Conservation (phyloP, 2,113 vertebrate species). For the Trematocara macrostoma region DNA sequence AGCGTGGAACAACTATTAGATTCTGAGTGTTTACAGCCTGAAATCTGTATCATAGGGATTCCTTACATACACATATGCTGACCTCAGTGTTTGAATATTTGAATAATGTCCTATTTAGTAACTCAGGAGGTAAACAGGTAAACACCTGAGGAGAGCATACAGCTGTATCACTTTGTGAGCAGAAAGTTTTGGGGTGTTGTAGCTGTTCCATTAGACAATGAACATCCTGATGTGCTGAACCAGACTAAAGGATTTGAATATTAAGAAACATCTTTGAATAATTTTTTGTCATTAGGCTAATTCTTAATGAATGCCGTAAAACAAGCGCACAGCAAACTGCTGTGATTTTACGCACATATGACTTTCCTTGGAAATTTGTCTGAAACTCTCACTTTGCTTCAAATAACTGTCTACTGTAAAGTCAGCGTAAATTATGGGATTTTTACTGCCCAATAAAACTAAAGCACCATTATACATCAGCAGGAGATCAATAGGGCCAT, state of each 20-base stretch:
- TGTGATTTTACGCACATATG: slow-evolving; percentile 12
- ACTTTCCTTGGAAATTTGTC: slow-evolving; percentile 23
- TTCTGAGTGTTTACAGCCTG: background rate
- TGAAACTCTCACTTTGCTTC: slow-evolving; percentile 15
- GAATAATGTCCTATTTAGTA: background rate
- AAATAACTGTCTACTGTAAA: slow-evolving; percentile 12
- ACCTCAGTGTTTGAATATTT: background rate
- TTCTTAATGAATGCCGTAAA: background rate
- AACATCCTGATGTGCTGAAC: background rate
- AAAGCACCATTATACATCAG: slow-evolving; percentile 37
- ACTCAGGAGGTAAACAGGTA: background rate
- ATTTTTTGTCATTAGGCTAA: background rate
- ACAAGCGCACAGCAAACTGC: background rate
- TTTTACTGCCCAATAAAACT: slow-evolving; percentile 44
- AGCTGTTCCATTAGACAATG: background rate
- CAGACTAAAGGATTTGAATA: background rate
- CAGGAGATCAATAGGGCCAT: slow-evolving; percentile 28
- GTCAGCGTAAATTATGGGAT: slow-evolving; percentile 38
- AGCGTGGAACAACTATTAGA: background rate
- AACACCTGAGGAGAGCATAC: background rate
- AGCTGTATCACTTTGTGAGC: background rate
- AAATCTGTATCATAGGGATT: background rate
- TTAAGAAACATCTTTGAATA: background rate
- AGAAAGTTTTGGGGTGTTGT: background rate
- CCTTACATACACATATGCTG: background rate